Conservation (phyloP, 2,797 vertebrate species). For the Eupleurogrammus muticus region DNA sequence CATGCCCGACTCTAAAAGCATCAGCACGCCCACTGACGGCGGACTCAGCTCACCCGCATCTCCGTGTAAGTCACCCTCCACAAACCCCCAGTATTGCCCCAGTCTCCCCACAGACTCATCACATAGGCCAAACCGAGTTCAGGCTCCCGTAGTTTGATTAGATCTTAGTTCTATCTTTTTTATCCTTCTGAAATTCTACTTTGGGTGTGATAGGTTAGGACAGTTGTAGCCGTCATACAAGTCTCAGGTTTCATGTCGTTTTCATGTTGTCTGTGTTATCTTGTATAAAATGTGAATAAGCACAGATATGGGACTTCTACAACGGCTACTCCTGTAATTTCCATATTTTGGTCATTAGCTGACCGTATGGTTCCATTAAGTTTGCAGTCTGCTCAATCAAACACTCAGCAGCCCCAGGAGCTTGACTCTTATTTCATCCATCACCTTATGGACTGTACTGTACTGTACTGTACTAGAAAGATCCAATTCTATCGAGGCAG, state of each 20-base stretch:
- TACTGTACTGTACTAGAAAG: constrained; percentile 40
- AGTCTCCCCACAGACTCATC: constrained; percentile 67
- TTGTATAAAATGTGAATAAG: constrained; percentile 6
- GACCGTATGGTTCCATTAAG: constrained; percentile 28
- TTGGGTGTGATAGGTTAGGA: constrained; percentile 27
- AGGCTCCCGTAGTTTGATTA: constrained; percentile 41
- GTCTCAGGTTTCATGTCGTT: constrained; percentile 29
- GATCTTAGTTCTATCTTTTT: constrained; percentile 29
- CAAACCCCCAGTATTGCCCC: constrained; percentile 74
- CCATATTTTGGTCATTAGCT: constrained; percentile 12
- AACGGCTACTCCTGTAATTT: constrained; percentile 38
- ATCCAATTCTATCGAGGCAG: constrained; percentile 60
- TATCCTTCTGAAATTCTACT: constrained; percentile 21
- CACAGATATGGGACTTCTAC: constrained; percentile 37
- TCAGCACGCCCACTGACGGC: constrained; percentile 88
- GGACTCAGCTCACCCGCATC: constrained; percentile 93
- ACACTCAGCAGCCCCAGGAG: constrained; percentile 74
- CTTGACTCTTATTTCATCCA: constrained; percentile 48
- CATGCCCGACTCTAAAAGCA: constrained; percentile 94
- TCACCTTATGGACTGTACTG: constrained; percentile 53
- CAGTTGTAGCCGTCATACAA: constrained; percentile 49
- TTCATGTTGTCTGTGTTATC: constrained; percentile 14
- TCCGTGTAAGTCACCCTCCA: constrained; percentile 93
- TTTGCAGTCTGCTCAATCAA: constrained; percentile 57
- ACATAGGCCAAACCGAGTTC: constrained; percentile 47